A percentile compares a stretch with the other conserved stretches of the same genome.
phyloP scores from a whole-genome alignment of 2,888 invertebrate species.

The Volucella zonaria region DNA sequence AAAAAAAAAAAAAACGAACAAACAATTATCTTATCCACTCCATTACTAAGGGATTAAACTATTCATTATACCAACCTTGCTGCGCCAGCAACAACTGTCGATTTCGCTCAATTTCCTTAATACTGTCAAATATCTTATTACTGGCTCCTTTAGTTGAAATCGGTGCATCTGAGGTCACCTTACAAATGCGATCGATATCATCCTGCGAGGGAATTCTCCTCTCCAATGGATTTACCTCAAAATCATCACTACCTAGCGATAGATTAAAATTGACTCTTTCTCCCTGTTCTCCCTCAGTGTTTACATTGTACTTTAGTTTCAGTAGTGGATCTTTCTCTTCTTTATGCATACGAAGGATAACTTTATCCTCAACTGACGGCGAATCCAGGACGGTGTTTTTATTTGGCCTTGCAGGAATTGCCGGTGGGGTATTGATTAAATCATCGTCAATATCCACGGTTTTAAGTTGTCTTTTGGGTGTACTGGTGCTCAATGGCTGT shows the following conservation, averaged over 20 bases:
- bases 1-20: background rate
- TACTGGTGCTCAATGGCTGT: slow-evolving; percentile 76
- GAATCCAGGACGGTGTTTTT: slow-evolving; percentile 38
- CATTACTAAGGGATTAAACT: background rate
- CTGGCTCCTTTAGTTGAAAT: slow-evolving; percentile 88
- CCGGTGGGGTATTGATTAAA: slow-evolving; percentile 50
- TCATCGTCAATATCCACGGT: slow-evolving; percentile 77
- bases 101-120: slow-evolving; percentile 95
- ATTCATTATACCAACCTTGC: slow-evolving; percentile 86
- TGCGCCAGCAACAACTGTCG: slow-evolving; percentile 93
- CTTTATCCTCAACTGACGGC: slow-evolving; percentile 57
- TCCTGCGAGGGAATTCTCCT: slow-evolving; percentile 89
- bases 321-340: slow-evolving; percentile 75
- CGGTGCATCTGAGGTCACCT: slow-evolving; percentile 92
- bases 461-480: slow-evolving; percentile 79
- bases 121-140: slow-evolving; percentile 91
- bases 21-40: too few relatives aligned
- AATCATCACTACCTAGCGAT: slow-evolving; percentile 81
- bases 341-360: slow-evolving; percentile 52
- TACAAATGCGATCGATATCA: slow-evolving; percentile 93
- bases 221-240: slow-evolving; percentile 82
- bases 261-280: slow-evolving; percentile 81
- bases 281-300: slow-evolving; percentile 33
- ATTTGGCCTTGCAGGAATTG: slow-evolving; percentile 45
- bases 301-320: slow-evolving; percentile 75